A percentile compares a stretch with the other conserved stretches of the same genome.
These are phyloP conservation scores for Nomia melanderi DNA, from an alignment of 1,140 invertebrate species.

Conservation along the genomic window DNA sequence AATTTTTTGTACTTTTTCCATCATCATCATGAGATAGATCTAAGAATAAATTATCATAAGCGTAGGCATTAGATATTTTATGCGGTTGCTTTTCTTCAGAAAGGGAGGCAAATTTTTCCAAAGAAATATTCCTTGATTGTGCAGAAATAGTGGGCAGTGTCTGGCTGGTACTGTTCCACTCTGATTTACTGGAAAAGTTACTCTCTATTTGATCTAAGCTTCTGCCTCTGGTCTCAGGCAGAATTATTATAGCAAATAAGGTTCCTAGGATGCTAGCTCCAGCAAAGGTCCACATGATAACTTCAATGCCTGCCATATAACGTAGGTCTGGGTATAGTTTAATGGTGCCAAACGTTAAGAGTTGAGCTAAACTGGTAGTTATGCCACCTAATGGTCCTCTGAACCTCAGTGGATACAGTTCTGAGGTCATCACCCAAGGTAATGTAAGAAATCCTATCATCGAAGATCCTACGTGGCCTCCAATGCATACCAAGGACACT, in stretches of 20 bases:
- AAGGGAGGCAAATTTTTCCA: constrained; percentile 68
- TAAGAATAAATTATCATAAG: constrained; percentile 72
- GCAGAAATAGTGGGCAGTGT: constrained; percentile 34
- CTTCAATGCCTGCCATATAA: constrained; percentile 83
- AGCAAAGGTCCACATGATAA: constrained; percentile 89
- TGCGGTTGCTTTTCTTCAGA: constrained; percentile 66
- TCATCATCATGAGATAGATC: constrained; percentile 60
- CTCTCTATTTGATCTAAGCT: constrained; percentile 89
- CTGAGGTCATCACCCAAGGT: constrained; percentile 89
- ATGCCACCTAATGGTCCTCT: constrained; percentile 86
- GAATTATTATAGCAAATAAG: constrained; percentile 85
- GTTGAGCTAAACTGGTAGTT: constrained; percentile 86
- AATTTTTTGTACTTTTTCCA: constrained; percentile 32
- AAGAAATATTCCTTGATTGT: constrained; percentile 63
- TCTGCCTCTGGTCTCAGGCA: constrained; percentile 92
- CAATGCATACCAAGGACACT: constrained; percentile 84
- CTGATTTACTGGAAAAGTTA: constrained; percentile 78
- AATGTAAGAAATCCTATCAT: constrained; percentile 88
- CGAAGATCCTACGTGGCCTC: constrained; percentile 86
- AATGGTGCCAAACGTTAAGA: constrained; percentile 86
- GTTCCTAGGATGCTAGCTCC: constrained; percentile 85
- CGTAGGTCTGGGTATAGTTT: constrained; percentile 86
- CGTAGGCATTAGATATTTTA: constrained; percentile 57
- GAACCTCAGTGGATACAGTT: constrained; percentile 86
- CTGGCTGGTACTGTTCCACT: not conserved